Conservation (phyloP, 2,113 vertebrate genomes). For the Megaptera novaeangliae region DNA sequence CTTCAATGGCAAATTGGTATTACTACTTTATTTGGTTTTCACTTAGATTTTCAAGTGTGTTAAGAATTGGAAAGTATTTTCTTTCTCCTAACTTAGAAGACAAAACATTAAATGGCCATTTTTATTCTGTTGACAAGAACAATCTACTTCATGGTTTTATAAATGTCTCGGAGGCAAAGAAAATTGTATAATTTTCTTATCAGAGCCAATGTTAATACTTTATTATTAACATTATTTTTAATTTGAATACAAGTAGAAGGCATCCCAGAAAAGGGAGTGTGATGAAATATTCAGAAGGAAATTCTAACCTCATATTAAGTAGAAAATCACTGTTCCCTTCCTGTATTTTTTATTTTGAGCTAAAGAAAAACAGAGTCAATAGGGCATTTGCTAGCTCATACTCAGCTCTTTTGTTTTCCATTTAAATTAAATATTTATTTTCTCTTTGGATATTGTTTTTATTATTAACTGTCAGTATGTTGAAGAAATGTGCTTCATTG, state of each 20-base stretch:
- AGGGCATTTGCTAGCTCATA: neutral
- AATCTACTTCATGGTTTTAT: conserved; percentile 33
- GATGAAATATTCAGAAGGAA: conserved; percentile 30
- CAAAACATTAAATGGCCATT: conserved; percentile 40
- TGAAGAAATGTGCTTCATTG: neutral
- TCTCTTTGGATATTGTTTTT: neutral
- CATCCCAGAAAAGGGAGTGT: neutral
- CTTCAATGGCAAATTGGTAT: neutral
- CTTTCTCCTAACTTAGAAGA: neutral
- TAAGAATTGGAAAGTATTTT: conserved; percentile 28
- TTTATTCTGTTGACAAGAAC: conserved; percentile 55
- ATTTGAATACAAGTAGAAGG: conserved; percentile 38
- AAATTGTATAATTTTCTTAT: conserved; percentile 60
- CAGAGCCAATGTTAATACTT: conserved; percentile 46
- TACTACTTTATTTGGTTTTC: neutral
- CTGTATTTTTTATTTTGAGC: neutral
- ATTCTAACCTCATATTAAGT: neutral
- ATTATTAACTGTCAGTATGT: neutral
- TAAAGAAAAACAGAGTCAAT: conserved; percentile 2
- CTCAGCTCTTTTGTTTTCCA: neutral
- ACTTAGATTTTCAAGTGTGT: neutral
- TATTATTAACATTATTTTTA: conserved; percentile 48
- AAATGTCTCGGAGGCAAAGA: conserved; percentile 45
- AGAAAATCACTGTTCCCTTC: neutral
- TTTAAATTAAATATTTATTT: conserved; percentile 40